Evolutionary conservation across 2,888 invertebrate species (phyloP), one percentile per base, ranked within the genome.

Genomic region (Dolomedes plantarius): DNA sequence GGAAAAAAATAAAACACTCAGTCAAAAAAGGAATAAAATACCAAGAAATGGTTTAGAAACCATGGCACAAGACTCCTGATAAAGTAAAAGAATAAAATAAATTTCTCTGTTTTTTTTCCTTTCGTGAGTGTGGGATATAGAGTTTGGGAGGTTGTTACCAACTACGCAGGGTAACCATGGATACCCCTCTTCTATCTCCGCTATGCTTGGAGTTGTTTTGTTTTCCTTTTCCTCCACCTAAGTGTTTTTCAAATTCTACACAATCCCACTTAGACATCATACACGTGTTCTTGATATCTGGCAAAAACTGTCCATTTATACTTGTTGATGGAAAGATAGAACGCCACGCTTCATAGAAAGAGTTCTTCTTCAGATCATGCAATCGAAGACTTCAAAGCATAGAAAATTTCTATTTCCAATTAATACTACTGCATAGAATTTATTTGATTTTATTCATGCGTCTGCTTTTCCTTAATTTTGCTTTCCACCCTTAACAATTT

Each of bases 91-190:
- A 81, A 75, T 62, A 39, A 74, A 80, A 69, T 41, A 41, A 69
- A 41, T 69, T 69, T 69, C 32, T n/a, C 69, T 36, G 13, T 32
- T 69, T 36, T 68, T 32, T 68, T 13, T 68, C 68, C 11, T 41
- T 69, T 69, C 27, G 27, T 69, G 41, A 5, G 69, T 41, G 41
- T 69, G 41, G 41, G 28, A 36, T 23, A 23, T 16, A 46, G 74
- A n/a, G 67, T 46, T 79, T 69, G 16, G 65, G 39, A 79, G 62
- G 23, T 62, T 62, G 74, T 56, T 62, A 69, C 69, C 74, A 62
- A 74, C 74, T 81, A 74, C 74, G 69, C 39, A 29, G 29, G 23
- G 81, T 75, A 74, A 19, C 81, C 39, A 75, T 81, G 75, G 81
- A 28, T 29, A 75, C 80, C 23, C 29, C 56, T 71, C 28, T 78